Evolutionary conservation across 2,797 vertebrate species (phyloP).

Genomic region (Antrozous pallidus): DNA sequence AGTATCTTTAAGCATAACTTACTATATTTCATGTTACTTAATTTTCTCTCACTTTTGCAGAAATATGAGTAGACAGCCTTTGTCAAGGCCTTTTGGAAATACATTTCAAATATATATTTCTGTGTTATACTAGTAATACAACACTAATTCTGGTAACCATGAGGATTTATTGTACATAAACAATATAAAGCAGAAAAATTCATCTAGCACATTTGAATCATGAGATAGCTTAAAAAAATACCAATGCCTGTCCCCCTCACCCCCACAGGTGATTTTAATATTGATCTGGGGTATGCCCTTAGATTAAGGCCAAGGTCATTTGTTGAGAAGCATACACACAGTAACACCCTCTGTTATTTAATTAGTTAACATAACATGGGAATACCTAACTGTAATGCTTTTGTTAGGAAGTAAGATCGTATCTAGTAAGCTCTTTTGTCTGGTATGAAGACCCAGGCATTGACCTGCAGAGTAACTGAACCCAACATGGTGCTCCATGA

Average conservation of each 20-base stretch:
- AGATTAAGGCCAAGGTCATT: not conserved
- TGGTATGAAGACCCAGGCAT: not conserved
- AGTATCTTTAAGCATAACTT: not conserved
- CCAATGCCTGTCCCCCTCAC: accelerated
- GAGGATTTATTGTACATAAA: not conserved
- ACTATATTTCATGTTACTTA: not conserved
- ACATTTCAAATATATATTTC: not conserved
- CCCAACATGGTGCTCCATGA: not conserved
- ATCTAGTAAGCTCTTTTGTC: not conserved
- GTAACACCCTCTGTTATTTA: not conserved
- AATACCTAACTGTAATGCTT: not conserved
- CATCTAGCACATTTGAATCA: not conserved
- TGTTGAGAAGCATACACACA: not conserved
- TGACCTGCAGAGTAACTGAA: not conserved
- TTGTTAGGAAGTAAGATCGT: not conserved
- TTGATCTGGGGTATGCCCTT: not conserved
- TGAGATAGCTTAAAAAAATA: not conserved
- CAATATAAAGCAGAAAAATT: no score
- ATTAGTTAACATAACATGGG: not conserved
- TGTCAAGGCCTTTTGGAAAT: not conserved
- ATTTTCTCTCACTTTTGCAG: constrained; percentile 6
- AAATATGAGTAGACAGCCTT: not conserved
- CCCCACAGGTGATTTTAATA: not conserved
- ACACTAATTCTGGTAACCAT: not conserved
- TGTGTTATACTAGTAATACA: not conserved